These are phyloP conservation scores for Gobionotothen gibberifrons DNA, from an alignment of 2,797 vertebrate species.

Conservation along the genomic window DNA sequence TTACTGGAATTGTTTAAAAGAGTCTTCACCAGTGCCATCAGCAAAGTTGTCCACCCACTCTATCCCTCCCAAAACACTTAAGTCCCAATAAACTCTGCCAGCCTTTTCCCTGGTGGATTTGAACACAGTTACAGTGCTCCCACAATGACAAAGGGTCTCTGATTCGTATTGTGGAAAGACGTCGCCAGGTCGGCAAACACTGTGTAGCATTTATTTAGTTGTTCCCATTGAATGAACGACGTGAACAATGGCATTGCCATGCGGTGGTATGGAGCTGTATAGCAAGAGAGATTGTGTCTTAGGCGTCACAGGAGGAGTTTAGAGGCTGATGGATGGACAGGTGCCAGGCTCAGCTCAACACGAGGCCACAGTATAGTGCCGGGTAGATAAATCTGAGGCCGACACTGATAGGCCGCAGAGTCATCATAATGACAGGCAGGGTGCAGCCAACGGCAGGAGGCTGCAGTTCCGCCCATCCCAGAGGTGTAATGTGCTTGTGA, in stretches of 20 bases:
- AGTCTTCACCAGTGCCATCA: slow-evolving; percentile 52
- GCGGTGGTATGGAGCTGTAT: slow-evolving; percentile 19
- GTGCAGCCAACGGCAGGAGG: slow-evolving; percentile 69
- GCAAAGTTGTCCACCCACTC: slow-evolving; percentile 66
- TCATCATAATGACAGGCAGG: slow-evolving; percentile 75
- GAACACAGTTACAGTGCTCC: slow-evolving; percentile 39
- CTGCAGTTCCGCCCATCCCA: slow-evolving; percentile 69
- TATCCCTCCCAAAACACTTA: slow-evolving; percentile 48
- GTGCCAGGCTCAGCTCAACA: slow-evolving; percentile 63
- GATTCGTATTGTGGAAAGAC: slow-evolving; percentile 36
- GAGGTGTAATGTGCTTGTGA: slow-evolving; percentile 83
- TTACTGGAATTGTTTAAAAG: slow-evolving; percentile 59
- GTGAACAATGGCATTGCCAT: slow-evolving; percentile 38
- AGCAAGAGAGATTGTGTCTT: slow-evolving; percentile 48
- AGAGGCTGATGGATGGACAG: slow-evolving; percentile 76
- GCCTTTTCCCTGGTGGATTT: slow-evolving; percentile 38
- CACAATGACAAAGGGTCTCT: slow-evolving; percentile 44
- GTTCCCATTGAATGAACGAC: slow-evolving; percentile 7
- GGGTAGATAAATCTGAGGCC: slow-evolving; percentile 76
- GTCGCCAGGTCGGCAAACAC: background rate
- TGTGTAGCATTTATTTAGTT: slow-evolving; percentile 37
- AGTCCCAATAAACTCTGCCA: slow-evolving; percentile 57
- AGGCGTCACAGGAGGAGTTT: slow-evolving; percentile 52
- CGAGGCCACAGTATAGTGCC: slow-evolving; percentile 63
- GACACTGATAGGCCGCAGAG: slow-evolving; percentile 71